These are phyloP conservation scores for Andinoacara biseriatus DNA, from an alignment of 2,113 vertebrate genomes.

Conservation along the genomic window DNA sequence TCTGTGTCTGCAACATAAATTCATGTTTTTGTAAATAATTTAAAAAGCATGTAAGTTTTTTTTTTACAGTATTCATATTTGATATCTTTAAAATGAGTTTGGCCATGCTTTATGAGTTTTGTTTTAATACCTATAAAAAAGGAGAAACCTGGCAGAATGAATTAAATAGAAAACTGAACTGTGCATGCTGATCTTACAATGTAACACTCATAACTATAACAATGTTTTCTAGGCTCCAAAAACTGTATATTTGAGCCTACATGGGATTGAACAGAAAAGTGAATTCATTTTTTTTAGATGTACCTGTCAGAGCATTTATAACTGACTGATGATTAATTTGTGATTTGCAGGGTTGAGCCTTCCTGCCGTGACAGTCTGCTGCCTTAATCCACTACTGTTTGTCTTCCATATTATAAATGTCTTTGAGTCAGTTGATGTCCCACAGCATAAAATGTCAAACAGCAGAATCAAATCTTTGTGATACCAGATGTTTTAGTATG, in stretches of 20 bases:
- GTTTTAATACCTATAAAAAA: not conserved
- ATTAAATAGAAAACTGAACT: not conserved
- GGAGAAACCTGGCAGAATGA: not conserved
- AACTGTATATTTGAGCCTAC: not conserved
- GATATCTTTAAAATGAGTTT: not conserved
- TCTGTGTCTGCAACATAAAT: not conserved
- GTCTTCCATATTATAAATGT: slow-evolving; percentile 1
- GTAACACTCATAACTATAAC: not conserved
- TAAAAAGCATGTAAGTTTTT: not conserved
- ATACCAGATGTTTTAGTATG: no score
- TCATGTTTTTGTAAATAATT: not conserved
- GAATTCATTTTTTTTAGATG: not conserved
- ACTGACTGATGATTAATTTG: not conserved
- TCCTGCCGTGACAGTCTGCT: not conserved
- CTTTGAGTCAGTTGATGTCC: not conserved
- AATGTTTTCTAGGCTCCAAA: not conserved
- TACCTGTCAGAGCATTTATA: not conserved
- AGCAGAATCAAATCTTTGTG: not conserved
- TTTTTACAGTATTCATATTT: not conserved
- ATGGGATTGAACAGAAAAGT: not conserved
- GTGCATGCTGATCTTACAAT: not conserved
- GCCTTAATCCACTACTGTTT: not conserved
- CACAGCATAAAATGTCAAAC: slow-evolving; percentile 35
- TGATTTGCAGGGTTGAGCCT: not conserved
- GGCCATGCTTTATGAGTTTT: not conserved